A percentile compares a stretch with the other conserved stretches of the same genome.
phyloP scores from a whole-genome alignment of 2,113 vertebrate genomes.

The Melanotaenia duboulayi region DNA sequence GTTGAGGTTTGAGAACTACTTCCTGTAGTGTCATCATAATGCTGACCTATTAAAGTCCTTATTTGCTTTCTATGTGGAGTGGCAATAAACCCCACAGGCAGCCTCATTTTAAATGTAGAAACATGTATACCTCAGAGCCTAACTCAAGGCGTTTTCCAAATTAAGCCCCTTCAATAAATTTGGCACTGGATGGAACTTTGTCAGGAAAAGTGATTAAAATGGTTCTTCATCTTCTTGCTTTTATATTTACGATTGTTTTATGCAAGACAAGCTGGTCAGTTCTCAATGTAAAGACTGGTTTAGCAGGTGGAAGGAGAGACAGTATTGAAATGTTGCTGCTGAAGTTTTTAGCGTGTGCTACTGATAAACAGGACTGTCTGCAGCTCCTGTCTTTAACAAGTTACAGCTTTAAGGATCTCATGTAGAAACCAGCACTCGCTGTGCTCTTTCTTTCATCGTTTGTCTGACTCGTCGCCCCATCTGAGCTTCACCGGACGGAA shows the following conservation, averaged over 20 bases:
- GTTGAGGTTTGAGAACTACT: slow-evolving; percentile 1
- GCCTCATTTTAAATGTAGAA: slow-evolving; percentile 15
- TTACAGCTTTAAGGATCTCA: slow-evolving; percentile 17
- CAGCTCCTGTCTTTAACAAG: neutral
- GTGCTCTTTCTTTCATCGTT: neutral
- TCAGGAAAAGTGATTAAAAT: neutral
- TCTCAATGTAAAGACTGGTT: neutral
- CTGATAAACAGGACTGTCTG: slow-evolving; percentile 35
- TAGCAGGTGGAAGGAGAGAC: neutral
- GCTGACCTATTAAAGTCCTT: neutral
- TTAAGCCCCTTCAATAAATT: neutral
- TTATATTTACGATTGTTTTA: too few species aligned
- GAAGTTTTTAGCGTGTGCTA: slow-evolving; percentile 41
- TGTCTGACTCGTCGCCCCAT: neutral
- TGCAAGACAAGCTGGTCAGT: neutral
- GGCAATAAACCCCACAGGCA: slow-evolving; percentile 6
- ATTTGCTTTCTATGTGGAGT: slow-evolving; percentile 1
- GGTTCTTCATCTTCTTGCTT: fast-evolving
- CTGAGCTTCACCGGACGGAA: slow-evolving; percentile 15
- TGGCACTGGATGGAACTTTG: too few species aligned
- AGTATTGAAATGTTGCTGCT: slow-evolving; percentile 4
- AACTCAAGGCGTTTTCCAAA: neutral
- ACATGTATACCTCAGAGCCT: slow-evolving; percentile 25
- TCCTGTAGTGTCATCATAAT: slow-evolving; percentile 1
- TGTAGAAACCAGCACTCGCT: slow-evolving; percentile 5